phyloP scores from a whole-genome alignment of 2,797 vertebrate species.

The Chromis chromis region DNA sequence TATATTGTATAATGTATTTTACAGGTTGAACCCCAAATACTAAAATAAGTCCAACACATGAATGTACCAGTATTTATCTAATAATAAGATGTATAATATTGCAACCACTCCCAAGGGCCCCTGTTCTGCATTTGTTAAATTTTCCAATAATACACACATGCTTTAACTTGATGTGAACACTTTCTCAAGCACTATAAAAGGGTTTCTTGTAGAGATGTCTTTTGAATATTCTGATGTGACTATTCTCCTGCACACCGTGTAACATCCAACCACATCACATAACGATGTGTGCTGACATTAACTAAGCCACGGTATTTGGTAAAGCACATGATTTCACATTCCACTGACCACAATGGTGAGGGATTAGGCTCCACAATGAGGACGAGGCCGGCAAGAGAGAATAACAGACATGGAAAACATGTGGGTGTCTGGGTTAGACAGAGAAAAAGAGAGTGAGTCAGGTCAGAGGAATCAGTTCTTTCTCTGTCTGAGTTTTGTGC shows the following conservation, averaged over 20 bases:
- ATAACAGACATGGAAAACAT: conserved; percentile 64
- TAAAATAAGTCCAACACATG: background rate
- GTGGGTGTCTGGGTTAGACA: conserved; percentile 62
- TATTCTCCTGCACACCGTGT: background rate
- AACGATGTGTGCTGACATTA: conserved; percentile 43
- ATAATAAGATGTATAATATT: background rate
- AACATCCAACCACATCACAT: conserved; percentile 32
- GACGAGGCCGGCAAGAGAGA: conserved; percentile 53
- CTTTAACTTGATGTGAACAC: background rate
- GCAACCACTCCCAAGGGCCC: background rate
- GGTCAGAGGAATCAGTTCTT: conserved; percentile 33
- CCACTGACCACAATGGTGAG: conserved; percentile 68
- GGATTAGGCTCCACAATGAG: conserved; percentile 76
- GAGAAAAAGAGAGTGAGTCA: conserved; percentile 49
- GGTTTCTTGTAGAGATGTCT: background rate
- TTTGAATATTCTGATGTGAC: background rate
- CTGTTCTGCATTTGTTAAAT: background rate
- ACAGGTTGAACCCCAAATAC: background rate
- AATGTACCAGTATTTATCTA: background rate
- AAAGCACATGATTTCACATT: conserved; percentile 75
- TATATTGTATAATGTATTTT: too few relatives aligned
- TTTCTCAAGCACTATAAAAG: too few relatives aligned
- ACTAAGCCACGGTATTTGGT: conserved; percentile 48
- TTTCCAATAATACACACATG: background rate
- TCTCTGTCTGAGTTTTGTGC: conserved; percentile 13